These are phyloP conservation scores for Phataginus tricuspis DNA, from an alignment of 2,797 vertebrate genomes.

Conservation along the genomic window DNA sequence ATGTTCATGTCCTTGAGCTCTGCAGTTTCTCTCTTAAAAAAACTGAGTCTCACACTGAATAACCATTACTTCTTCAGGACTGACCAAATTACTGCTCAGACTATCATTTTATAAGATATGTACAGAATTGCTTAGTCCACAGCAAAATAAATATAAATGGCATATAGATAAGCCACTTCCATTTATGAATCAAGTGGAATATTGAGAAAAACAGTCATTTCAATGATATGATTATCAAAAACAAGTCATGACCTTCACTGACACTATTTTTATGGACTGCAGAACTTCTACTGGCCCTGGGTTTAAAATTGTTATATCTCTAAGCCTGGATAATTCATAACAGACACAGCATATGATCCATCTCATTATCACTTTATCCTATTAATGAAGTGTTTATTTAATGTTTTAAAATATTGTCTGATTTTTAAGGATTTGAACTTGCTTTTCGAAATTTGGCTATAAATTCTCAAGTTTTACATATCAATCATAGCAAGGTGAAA, in stretches of 20 bases:
- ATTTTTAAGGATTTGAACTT: neutral
- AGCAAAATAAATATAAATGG: neutral
- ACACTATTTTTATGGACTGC: rapidly evolving
- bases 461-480: neutral
- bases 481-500: neutral
- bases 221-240: neutral
- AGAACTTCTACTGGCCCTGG: rapidly evolving
- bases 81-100: neutral
- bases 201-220: neutral
- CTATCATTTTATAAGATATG: neutral
- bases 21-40: neutral
- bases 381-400: neutral
- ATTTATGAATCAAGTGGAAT: neutral
- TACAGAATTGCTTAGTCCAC: neutral
- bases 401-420: neutral
- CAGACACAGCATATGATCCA: rapidly evolving
- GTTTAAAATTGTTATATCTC: neutral
- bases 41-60: neutral
- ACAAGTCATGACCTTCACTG: no score
- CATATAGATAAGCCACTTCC: neutral
- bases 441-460: neutral
- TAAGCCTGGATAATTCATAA: neutral
- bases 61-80: neutral
- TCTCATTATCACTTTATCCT: neutral
- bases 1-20: neutral